Base-by-base conservation (phyloP, 1,140 invertebrate species). In the Gonatopus flavifemur region DNA sequence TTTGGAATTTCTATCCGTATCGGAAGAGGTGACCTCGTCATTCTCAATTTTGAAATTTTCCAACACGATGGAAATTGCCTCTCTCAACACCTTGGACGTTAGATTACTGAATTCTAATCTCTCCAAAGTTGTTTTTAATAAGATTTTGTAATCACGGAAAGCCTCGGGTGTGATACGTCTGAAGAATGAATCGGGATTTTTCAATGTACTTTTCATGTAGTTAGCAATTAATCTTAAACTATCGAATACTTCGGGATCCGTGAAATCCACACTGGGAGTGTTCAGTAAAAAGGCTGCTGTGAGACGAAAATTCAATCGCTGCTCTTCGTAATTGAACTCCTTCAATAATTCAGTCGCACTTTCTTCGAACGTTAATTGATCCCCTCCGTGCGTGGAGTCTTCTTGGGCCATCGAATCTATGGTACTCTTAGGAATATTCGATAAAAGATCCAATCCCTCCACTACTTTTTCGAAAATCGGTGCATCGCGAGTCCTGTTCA, bases 171-270 rank as follows among this genome's bases (percentile, higher is more conserved):
- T 20, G 21, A 50, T 39, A 12, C 18, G 24, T n/a, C n/a, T n/a
- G n/a, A n/a, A n/a, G n/a, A n/a, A n/a, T n/a, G n/a, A n/a, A n/a
- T n/a, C n/a, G n/a, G n/a, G n/a, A n/a, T n/a, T n/a, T n/a, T n/a
- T n/a, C n/a, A n/a, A n/a, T n/a, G n/a, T n/a, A 10, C 46, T 50
- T 13, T 41, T 54, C 43, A 56, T 48, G 31, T 24, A 38, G 10
- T 20, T 10, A 8, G 42, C 50, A 15, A 54, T 19, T 18, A 47
- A 56, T 20, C 9, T 37, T 9, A 56, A 16, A 5, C 22, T 38
- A 5, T 20, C 37, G 16, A 16, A 43, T 3, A 56, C 13, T 24
- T 56, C 53, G 13, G 50, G 43, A 39, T 55, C 25, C 25, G 36
- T 54, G 12, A 40, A 8, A 28, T 56, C 53, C 18, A 54, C 46